Evolutionary conservation across 2,888 invertebrate species (phyloP), one percentile per base, ranked within the genome.

Genomic region (Acanthosepion esculentum): DNA sequence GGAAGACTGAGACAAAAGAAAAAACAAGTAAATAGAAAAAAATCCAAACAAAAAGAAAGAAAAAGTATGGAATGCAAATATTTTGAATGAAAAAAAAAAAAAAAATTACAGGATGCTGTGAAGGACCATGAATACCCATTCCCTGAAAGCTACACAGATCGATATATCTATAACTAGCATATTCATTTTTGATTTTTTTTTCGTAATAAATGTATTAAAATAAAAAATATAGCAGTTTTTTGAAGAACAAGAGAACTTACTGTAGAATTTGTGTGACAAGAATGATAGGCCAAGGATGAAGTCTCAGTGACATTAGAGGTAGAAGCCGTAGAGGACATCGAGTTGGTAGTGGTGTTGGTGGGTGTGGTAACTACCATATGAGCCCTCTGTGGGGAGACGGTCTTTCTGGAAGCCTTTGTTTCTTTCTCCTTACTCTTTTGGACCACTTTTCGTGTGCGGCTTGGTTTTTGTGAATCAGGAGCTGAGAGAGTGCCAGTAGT

Each of bases 401-500:
- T 53, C 20, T 93, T 93, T 92, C 94, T 94, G 91, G 94, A 92
- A 92, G 95, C 95, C 48, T 96, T 96, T 48, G 96, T 95, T 95
- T 97, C 96, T 95, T 97, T 97, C 95, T 96, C 96, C 95, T 97
- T 97, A 64, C 97, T 96, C 94, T 96, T 96, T 95, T 97, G 96
- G 5, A 96, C 96, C 93, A 97, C 95, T 91, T 96, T 96, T 94
- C 96, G 96, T 41, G 96, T 95, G 94, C 96, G 96, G 78, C 95
- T 96, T 26, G 96, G 95, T 94, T 96, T 96, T 94, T 96, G 96
- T 20, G 95, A 95, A 92, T 96, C 96, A 48, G 96, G 96, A 23
- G 91, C 91, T 94, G 48, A 6, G 48, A 95, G 94, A 6, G 95
- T 95, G 23, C 78, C 94, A 59, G n/a, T 93, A 48, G 50, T 95